Evolutionary conservation across 2,113 vertebrate species (phyloP).

Genomic region (Cercopithecus mona): DNA sequence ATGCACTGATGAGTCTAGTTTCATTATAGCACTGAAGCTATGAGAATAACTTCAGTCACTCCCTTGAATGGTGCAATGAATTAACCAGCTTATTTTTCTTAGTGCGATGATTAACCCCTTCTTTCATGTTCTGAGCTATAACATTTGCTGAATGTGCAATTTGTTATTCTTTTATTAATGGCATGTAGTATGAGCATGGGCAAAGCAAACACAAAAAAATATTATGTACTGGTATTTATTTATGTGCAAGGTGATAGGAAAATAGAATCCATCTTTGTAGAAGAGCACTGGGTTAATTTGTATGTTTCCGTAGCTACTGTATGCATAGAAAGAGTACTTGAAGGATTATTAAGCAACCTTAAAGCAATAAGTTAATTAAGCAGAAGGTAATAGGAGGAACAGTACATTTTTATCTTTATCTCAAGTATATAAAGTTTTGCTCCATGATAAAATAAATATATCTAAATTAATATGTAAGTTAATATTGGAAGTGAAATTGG

Average conservation of each 20-base stretch:
- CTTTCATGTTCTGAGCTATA: slow-evolving; percentile 18
- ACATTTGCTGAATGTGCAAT: slow-evolving; percentile 55
- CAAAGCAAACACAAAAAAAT: slow-evolving; percentile 40
- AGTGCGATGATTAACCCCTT: neutral
- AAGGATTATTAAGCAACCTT: neutral
- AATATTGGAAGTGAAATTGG: slow-evolving; percentile 38
- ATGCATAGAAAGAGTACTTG: neutral
- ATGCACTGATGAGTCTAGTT: neutral
- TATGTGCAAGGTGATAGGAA: slow-evolving; percentile 15
- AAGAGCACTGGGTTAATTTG: neutral
- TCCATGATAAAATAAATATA: slow-evolving; percentile 19
- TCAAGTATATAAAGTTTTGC: slow-evolving; percentile 46
- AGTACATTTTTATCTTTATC: neutral
- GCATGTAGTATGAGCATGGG: slow-evolving; percentile 24
- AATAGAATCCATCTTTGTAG: neutral
- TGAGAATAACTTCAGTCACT: slow-evolving; percentile 48
- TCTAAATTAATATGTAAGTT: neutral
- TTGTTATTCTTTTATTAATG: slow-evolving; percentile 45
- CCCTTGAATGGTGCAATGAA: slow-evolving; percentile 33
- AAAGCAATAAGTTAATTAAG: slow-evolving; percentile 75
- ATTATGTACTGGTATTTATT: slow-evolving; percentile 18
- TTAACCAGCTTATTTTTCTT: slow-evolving; percentile 46
- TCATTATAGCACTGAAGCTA: slow-evolving; percentile 31
- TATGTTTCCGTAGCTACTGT: neutral
- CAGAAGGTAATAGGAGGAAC: neutral